Conservation (phyloP, 2,888 invertebrate species). For the Hypena proboscidalis region DNA sequence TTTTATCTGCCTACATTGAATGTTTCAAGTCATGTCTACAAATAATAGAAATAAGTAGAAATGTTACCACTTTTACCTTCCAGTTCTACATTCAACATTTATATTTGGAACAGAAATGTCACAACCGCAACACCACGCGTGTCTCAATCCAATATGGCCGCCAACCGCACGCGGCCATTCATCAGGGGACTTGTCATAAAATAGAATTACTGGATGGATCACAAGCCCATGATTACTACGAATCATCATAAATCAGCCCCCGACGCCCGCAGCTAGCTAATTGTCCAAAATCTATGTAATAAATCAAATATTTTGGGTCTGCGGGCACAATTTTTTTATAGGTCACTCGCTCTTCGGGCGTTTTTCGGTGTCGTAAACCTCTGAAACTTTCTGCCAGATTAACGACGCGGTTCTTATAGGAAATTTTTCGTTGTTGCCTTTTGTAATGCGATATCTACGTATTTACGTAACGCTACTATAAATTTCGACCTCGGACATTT, state of each 20-base stretch:
- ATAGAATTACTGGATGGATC: slow-evolving; percentile 73
- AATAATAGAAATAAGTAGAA: background rate
- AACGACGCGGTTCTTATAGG: slow-evolving; percentile 53
- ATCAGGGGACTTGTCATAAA: slow-evolving; percentile 73
- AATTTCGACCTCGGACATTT: slow-evolving; percentile 22
- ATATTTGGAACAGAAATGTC: slow-evolving; percentile 37
- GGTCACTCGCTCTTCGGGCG: slow-evolving; percentile 31
- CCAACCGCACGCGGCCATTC: slow-evolving; percentile 67
- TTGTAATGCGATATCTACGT: slow-evolving; percentile 34
- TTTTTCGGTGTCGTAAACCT: slow-evolving; percentile 64
- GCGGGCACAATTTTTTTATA: slow-evolving; percentile 71
- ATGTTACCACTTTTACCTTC: background rate
- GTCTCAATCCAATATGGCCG: slow-evolving; percentile 67
- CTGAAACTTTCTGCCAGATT: slow-evolving; percentile 62
- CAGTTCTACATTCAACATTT: slow-evolving; percentile 9
- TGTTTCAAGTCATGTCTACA: background rate
- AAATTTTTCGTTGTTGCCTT: slow-evolving; percentile 38
- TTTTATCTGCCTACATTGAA: background rate
- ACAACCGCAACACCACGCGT: slow-evolving; percentile 52
- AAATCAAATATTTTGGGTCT: slow-evolving; percentile 78
- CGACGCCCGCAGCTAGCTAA: slow-evolving; percentile 76
- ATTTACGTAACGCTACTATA: slow-evolving; percentile 34
- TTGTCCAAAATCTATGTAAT: slow-evolving; percentile 74
- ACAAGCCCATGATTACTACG: slow-evolving; percentile 71
- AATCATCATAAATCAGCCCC: slow-evolving; percentile 83